Evolutionary conservation across 2,797 vertebrate genomes (phyloP).

Genomic region (Apogon talboti): DNA sequence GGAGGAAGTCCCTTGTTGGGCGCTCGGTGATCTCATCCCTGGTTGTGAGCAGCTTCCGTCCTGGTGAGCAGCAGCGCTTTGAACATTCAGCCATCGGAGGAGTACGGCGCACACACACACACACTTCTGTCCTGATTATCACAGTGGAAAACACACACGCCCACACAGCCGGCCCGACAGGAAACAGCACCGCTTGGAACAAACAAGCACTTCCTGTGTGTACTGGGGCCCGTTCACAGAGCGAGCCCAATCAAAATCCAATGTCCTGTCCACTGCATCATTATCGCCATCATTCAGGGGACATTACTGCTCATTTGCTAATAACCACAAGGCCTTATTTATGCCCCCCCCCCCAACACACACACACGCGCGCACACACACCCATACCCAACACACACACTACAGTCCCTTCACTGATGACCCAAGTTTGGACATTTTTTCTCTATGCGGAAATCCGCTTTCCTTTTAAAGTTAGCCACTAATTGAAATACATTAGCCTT

Average conservation of each 20-base stretch:
- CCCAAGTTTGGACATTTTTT: conserved; percentile 51
- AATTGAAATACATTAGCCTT: conserved; percentile 92
- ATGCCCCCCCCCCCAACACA: conserved; percentile 39
- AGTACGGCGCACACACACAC: conserved; percentile 17
- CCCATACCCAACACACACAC: conserved; percentile 10
- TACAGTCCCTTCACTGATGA: conserved; percentile 43
- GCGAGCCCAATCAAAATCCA: conserved; percentile 82
- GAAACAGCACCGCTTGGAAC: conserved; percentile 81
- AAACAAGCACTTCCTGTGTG: conserved; percentile 89
- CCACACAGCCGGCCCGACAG: conserved; percentile 74
- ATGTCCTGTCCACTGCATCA: conserved; percentile 81
- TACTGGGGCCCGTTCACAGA: conserved; percentile 72
- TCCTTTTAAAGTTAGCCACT: conserved; percentile 80
- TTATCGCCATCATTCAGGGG: conserved; percentile 80
- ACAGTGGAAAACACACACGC: conserved; percentile 79
- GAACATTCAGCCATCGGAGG: conserved; percentile 79
- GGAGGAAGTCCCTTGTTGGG: conserved; percentile 85
- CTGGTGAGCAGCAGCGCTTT: conserved; percentile 75
- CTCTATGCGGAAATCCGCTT: conserved; percentile 66
- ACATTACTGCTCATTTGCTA: conserved; percentile 88
- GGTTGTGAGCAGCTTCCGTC: conserved; percentile 83
- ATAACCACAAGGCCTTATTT: conserved; percentile 89
- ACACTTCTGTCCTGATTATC: conserved; percentile 83
- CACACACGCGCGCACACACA: conserved; percentile 6
- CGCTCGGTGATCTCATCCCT: conserved; percentile 88